A percentile compares a stretch with the other conserved stretches of the same genome.
phyloP scores from a whole-genome alignment of 2,797 vertebrate genomes.

The Anas bahamensis region DNA sequence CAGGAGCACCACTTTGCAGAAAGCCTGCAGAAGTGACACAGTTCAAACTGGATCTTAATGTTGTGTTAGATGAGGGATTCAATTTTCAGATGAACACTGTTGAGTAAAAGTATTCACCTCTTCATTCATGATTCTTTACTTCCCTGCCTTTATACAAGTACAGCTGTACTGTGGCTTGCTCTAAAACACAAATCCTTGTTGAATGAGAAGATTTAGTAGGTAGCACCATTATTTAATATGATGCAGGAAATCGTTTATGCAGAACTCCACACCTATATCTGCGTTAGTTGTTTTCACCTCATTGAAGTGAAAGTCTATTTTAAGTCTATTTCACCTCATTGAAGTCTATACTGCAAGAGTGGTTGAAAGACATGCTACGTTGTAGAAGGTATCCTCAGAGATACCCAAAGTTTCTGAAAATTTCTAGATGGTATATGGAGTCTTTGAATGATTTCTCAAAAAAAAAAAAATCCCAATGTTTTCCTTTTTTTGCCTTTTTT shows the following conservation, averaged over 20 bases:
- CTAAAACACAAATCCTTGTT: not conserved
- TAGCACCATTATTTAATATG: not conserved
- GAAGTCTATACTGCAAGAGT: not conserved
- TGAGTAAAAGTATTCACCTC: not conserved
- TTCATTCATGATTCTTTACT: not conserved
- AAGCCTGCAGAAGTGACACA: slow-evolving; percentile 20
- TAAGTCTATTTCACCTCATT: not conserved
- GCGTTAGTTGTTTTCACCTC: not conserved
- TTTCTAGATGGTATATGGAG: not conserved
- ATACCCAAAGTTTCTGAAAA: not conserved
- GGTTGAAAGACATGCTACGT: not conserved
- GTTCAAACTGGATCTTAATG: slow-evolving; percentile 1
- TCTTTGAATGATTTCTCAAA: not conserved
- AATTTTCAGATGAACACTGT: not conserved
- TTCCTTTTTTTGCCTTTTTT: not conserved
- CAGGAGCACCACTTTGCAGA: slow-evolving; percentile 13
- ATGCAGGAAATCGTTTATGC: not conserved
- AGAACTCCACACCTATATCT: not conserved
- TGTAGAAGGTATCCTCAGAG: not conserved
- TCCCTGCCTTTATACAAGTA: not conserved
- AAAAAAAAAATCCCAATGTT: not conserved
- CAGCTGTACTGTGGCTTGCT: not conserved
- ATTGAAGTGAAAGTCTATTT: not conserved
- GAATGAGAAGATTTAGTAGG: not conserved
- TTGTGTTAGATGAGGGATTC: not conserved